phyloP scores from a whole-genome alignment of 2,797 vertebrate species.

The Percopsis omiscomaycus region DNA sequence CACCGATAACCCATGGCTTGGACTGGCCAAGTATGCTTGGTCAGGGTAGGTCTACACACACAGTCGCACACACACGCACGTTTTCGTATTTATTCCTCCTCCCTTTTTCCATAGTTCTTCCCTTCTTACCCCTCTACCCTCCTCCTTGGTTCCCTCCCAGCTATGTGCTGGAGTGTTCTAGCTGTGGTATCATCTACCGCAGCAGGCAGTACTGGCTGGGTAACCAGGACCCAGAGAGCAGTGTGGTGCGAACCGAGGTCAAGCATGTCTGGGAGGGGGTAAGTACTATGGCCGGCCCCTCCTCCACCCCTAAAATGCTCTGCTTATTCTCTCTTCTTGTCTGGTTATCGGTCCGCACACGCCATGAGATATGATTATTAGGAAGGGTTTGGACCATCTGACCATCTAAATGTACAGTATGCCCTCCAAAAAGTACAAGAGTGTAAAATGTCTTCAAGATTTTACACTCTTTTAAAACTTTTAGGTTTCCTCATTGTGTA shows the following conservation, averaged over 20 bases:
- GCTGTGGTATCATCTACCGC: constrained; percentile 84
- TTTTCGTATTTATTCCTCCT: neutral
- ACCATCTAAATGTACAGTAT: too few species aligned
- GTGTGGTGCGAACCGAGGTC: constrained; percentile 79
- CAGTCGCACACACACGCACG: constrained; percentile 2
- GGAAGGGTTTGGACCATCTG: too few species aligned
- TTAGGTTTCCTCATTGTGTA: neutral
- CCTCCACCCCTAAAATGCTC: neutral
- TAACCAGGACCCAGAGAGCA: constrained; percentile 82
- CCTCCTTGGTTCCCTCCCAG: constrained; percentile 48
- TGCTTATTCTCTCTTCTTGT: neutral
- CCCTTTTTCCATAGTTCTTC: neutral
- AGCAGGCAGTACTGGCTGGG: constrained; percentile 86
- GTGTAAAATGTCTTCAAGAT: too few species aligned
- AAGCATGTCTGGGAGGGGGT: constrained; percentile 84
- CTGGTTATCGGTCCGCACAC: neutral
- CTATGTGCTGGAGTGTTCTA: constrained; percentile 80
- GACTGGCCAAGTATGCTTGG: constrained; percentile 84
- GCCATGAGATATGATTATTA: neutral
- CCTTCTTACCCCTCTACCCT: neutral
- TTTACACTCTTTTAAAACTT: too few species aligned
- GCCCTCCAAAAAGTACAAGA: too few species aligned
- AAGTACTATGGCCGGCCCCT: constrained; percentile 27
- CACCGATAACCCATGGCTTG: constrained; percentile 80
- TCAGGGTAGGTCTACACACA: constrained; percentile 74